phyloP scores from a whole-genome alignment of 2,888 invertebrate species.

The Litoditis marina region DNA sequence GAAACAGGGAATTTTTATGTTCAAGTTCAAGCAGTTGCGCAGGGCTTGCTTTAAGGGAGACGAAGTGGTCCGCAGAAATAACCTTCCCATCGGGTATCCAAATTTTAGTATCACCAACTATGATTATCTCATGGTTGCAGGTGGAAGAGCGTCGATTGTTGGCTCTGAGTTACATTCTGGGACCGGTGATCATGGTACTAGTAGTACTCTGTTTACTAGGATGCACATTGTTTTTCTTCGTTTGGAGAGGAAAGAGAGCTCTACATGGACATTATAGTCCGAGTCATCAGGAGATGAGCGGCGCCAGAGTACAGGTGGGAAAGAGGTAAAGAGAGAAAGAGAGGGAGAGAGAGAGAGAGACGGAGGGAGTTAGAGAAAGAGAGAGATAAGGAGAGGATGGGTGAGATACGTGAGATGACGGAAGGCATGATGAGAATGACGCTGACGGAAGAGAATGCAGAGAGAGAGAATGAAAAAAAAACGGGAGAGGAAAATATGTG shows the following conservation, averaged over 20 bases:
- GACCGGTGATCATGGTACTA: constrained; percentile 44
- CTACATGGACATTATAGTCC: constrained; percentile 57
- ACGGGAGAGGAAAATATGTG: not conserved
- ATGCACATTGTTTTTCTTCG: constrained; percentile 52
- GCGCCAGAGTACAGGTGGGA: constrained; percentile 34
- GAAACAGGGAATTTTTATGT: too few relatives aligned
- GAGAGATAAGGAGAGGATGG: not conserved
- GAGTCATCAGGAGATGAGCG: constrained; percentile 43
- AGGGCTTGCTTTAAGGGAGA: too few relatives aligned
- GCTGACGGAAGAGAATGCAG: not conserved
- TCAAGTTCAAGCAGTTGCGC: too few relatives aligned
- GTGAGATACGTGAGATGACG: too few relatives aligned
- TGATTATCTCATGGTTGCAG: constrained; percentile 22
- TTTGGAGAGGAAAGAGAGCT: constrained; percentile 50
- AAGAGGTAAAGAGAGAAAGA: not conserved
- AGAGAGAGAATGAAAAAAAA: not conserved
- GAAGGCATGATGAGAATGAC: too few relatives aligned
- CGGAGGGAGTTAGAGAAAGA: not conserved
- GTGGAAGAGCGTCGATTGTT: constrained; percentile 40
- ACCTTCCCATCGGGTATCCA: too few relatives aligned
- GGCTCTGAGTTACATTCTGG: constrained; percentile 51
- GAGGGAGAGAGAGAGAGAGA: not conserved
- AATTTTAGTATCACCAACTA: too few relatives aligned
- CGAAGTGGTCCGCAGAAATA: too few relatives aligned
- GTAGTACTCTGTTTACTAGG: constrained; percentile 51